phyloP scores from a whole-genome alignment of 2,888 invertebrate species.

The Hirtodrosophila alboralis region DNA sequence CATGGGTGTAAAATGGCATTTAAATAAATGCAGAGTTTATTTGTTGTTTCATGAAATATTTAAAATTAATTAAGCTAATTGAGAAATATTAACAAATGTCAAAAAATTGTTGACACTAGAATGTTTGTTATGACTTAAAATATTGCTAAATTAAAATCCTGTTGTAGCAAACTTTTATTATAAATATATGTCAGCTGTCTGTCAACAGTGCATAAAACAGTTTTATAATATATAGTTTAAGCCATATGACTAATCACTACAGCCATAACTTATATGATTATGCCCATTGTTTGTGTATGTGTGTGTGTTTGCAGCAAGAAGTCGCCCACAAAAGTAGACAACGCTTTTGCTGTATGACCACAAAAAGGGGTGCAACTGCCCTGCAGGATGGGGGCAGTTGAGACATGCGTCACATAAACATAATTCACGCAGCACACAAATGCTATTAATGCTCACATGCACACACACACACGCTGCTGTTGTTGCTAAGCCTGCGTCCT shows the following conservation, averaged over 20 bases:
- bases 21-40: constrained; percentile 7
- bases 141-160: no score
- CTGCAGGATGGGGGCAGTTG: constrained; percentile 6
- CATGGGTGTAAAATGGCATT: constrained; percentile 22
- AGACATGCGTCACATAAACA: constrained; percentile 57
- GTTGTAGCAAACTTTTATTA: no score
- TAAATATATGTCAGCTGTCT: no score
- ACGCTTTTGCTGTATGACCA: constrained; percentile 41
- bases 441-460: constrained; percentile 58
- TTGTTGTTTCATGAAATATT: not conserved
- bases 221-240: no score
- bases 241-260: not conserved
- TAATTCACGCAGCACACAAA: constrained; percentile 67
- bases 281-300: constrained; percentile 25
- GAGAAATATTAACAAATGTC: no score
- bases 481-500: not conserved
- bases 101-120: no score
- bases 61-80: constrained; percentile 8
- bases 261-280: constrained; percentile 9
- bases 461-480: constrained; percentile 11
- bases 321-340: constrained; percentile 65
- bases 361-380: constrained; percentile 19
- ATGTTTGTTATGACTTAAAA: no score
- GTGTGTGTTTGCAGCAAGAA: not conserved
- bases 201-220: no score